Percentiles rank a stretch among this genome's conserved stretches.
Evolutionary conservation across 2,888 invertebrate genomes (phyloP).

Genomic region (Drosophila putrida): DNA sequence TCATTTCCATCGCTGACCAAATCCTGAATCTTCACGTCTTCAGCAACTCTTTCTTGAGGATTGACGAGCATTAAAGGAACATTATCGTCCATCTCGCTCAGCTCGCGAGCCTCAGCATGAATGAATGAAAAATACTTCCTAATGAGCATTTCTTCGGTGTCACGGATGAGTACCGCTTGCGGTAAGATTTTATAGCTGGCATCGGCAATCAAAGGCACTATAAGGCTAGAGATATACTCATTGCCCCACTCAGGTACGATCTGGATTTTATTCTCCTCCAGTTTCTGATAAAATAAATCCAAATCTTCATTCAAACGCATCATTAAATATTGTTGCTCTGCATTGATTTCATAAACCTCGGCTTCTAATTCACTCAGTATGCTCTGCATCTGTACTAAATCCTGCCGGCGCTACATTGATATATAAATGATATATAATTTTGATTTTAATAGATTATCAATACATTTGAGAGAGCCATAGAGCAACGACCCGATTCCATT

Average conservation of each 20-base stretch:
- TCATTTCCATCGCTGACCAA: background rate
- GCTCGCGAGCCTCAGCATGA: conserved; percentile 65
- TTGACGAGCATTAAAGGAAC: conserved; percentile 53
- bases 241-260: conserved; percentile 68
- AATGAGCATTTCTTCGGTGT: conserved; percentile 79
- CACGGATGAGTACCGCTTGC: conserved; percentile 69
- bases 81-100: conserved; percentile 63
- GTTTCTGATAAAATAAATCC: conserved; percentile 74
- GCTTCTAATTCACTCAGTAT: conserved; percentile 82
- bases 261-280: conserved; percentile 68
- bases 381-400: conserved; percentile 75
- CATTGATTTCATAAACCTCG: conserved; percentile 84
- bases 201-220: conserved; percentile 77
- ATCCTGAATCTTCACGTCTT: background rate
- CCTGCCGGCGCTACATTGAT: conserved; percentile 49
- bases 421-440: no score
- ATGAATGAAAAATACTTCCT: conserved; percentile 79
- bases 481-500: background rate
- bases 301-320: conserved; percentile 75
- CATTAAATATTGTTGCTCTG: conserved; percentile 81
- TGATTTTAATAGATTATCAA: background rate
- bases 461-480: background rate
- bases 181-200: conserved; percentile 67
- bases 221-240: conserved; percentile 71
- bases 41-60: background rate